A percentile compares a stretch with the other conserved stretches of the same genome.
Conservation (phyloP, 2,113 vertebrate genomes). For the Salvelinus namaycush region DNA sequence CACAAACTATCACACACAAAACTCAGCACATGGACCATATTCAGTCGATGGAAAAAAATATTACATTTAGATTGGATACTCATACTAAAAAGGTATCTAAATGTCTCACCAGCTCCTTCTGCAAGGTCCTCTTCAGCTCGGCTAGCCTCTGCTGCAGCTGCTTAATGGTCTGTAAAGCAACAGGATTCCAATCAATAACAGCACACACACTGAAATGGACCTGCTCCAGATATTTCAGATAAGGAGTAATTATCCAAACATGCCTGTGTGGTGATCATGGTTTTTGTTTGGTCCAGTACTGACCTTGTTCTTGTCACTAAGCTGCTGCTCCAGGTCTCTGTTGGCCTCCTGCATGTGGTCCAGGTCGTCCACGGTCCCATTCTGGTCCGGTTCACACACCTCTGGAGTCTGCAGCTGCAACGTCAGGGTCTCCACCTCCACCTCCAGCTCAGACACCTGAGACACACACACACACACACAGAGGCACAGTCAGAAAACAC, state of each 20-base stretch:
- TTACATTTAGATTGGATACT: too few species aligned
- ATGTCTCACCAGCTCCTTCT: constrained; percentile 90
- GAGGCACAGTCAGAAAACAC: too few species aligned
- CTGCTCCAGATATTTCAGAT: too few species aligned
- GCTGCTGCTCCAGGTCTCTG: constrained; percentile 88
- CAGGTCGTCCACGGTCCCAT: constrained; percentile 80
- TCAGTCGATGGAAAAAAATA: too few species aligned
- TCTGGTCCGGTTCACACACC: constrained; percentile 74
- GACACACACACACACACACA: neutral
- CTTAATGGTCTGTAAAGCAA: constrained; percentile 84
- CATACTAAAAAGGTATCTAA: too few species aligned
- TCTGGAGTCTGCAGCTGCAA: constrained; percentile 70
- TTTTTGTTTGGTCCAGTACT: neutral
- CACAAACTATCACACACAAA: neutral
- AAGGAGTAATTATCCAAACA: neutral
- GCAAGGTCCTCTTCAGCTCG: constrained; percentile 92
- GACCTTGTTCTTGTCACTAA: constrained; percentile 94
- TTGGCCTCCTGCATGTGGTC: constrained; percentile 86
- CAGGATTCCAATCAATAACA: neutral
- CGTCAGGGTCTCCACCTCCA: constrained; percentile 66
- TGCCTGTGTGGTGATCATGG: neutral
- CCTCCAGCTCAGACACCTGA: constrained; percentile 78
- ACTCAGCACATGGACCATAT: neutral
- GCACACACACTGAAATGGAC: neutral
- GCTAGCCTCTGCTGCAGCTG: constrained; percentile 94